Evolutionary conservation across 2,888 invertebrate species (phyloP), one percentile per base, ranked within the genome.

Genomic region (Halictus ligatus): DNA sequence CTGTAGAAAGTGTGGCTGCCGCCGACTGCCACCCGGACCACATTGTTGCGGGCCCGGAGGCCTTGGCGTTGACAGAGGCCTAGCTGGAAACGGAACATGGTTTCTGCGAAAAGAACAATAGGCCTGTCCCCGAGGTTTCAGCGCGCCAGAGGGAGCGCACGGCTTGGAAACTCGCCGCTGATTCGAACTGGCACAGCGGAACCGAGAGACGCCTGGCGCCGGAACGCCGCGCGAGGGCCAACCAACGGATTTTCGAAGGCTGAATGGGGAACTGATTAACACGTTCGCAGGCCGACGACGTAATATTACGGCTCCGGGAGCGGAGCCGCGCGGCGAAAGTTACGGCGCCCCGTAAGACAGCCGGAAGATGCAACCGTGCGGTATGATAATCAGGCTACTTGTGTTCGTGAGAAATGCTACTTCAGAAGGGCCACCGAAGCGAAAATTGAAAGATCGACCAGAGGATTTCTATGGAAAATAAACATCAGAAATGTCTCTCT

Each of bases 1-100:
- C 89, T 79, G 79, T 89, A 82, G 85, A 89, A 89, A 89, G 89
- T 85, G 78, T 77, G 80, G 75, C 85, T 40, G 80, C 58, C 71
- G 82, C 21, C 64, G 40, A 80, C 83, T 89, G 78, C 81, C 73
- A 79, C 35, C 78, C 85, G 67, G 81, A 72, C 81, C 82, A 78
- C 84, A 78, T 87, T 85, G 84, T 83, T 76, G 84, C 69, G 15
- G 79, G 40, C 79, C 79, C 75, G 25, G 74, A 76, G 77, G 77
- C 81, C 89, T 89, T 85, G 88, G 83, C 78, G 86, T 86, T 86
- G 80, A 86, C 85, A 84, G 72, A 58, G 80, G 60, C 48, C 25
- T n/a, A 25, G 79, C 67, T 58, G 35, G 71, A 78, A 80, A 54
- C 46, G n/a, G 77, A 86, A 74, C 75, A 71, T 67, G 79, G 69